Base-by-base conservation (phyloP, 1,140 invertebrate species). In the Trichomalopsis sarcophagae region DNA sequence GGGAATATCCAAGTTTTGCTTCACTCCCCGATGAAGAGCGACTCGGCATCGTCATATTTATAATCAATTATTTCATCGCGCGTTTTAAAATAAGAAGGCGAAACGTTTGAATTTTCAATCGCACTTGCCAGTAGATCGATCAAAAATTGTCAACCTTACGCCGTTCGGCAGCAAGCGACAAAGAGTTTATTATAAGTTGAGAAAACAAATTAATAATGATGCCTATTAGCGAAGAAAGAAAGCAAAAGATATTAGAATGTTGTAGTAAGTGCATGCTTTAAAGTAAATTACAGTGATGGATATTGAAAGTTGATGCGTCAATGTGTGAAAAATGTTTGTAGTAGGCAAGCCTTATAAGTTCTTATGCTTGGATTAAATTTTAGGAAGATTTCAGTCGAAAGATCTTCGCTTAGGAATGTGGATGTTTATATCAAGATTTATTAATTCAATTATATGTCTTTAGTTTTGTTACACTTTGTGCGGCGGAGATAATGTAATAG, bases 401-500 rank as follows among this genome's bases (percentile, higher is more conserved):
- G 21, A 88, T 92, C 78, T 92, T 91, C 75, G 88, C 90, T 27
- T 91, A 89, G 21, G 91, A 92, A 87, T 90, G 90, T 78, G 91
- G 91, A 88, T 90, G 90, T 83, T 73, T 82, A 27, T 27, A 75
- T 74, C 73, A 30, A 78, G 71, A 36, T 82, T 83, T 69, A n/a
- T 84, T 62, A 47, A 66, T 33, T 55, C 62, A 30, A 62, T 75
- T 77, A 47, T 27, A 27, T 77, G 71, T 78, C 88, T 88, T 14
- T 75, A 92, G 91, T 92, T 91, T 84, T 91, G 87, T 74, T 92
- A 91, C 30, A 89, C 88, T 30, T 76, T 92, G 23, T 92, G 91
- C 66, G 89, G 89, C 14, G 86, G 82, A 11, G 83, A 88, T 10
- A 91, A 91, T 36, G 87, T 88, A 11, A 87, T 91, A 10, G 88